Evolutionary conservation across 2,797 vertebrate genomes (phyloP).

Genomic region (Silurus aristotelis): DNA sequence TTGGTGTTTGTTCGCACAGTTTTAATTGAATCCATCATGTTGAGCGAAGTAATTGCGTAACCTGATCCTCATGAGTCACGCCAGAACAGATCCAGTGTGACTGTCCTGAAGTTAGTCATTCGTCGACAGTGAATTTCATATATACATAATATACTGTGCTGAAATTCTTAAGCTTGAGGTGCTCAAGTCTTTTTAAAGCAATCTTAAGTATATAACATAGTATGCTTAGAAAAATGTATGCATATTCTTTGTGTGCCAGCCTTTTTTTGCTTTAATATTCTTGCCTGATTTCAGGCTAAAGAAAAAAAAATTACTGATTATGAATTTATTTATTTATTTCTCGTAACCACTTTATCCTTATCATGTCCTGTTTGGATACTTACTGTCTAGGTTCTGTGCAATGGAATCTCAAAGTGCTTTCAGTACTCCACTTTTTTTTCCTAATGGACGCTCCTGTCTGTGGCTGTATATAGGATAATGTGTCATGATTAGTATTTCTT

Average conservation of each 20-base stretch:
- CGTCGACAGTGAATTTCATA: no score
- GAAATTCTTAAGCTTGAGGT: no score
- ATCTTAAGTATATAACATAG: conserved; percentile 22
- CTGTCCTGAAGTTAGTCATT: no score
- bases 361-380: neutral
- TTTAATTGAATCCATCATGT: no score
- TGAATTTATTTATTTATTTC: neutral
- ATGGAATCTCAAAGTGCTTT: conserved; percentile 25
- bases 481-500: conserved; percentile 7
- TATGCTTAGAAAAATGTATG: neutral
- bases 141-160: no score
- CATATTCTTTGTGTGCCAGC: neutral
- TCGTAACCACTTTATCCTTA: neutral
- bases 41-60: no score
- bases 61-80: no score
- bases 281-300: neutral
- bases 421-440: neutral
- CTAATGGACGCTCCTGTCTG: conserved; percentile 1
- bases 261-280: neutral
- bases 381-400: neutral
- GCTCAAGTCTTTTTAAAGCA: conserved; percentile 38
- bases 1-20: no score
- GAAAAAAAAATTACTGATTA: neutral
- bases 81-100: no score
- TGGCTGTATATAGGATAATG: conserved; percentile 16